These are phyloP conservation scores for Acronicta psi DNA, from an alignment of 2,888 invertebrate genomes.

Conservation along the genomic window DNA sequence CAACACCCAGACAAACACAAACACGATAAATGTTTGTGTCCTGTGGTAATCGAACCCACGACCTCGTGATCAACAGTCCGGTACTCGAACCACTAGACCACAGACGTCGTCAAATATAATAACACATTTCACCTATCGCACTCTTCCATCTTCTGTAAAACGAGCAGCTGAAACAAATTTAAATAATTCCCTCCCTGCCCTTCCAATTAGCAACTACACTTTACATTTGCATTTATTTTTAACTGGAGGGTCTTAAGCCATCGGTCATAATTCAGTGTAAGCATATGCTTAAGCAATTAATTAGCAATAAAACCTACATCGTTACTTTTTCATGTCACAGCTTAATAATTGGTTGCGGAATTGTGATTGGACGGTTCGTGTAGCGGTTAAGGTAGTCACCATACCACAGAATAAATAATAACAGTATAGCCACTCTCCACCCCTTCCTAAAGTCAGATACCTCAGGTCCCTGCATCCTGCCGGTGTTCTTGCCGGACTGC, in stretches of 20 bases:
- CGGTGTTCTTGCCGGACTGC: no score
- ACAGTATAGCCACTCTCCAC: no score
- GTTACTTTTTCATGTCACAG: slow-evolving; percentile 33
- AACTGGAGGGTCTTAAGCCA: slow-evolving; percentile 19
- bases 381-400: no score
- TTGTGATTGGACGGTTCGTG: background rate
- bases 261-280: slow-evolving; percentile 46
- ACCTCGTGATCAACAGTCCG: no score
- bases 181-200: slow-evolving; percentile 5
- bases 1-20: no score
- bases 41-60: no score
- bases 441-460: no score
- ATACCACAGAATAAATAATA: no score
- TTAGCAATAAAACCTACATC: slow-evolving; percentile 40
- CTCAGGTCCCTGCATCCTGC: no score
- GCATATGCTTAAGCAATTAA: slow-evolving; percentile 46
- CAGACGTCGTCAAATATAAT: no score
- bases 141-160: slow-evolving; percentile 36
- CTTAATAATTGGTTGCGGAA: slow-evolving; percentile 40
- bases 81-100: no score
- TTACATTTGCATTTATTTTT: slow-evolving; percentile 4
- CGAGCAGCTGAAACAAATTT: slow-evolving; percentile 33
- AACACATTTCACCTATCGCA: background rate
- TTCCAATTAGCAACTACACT: slow-evolving; percentile 16
- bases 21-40: no score